Evolutionary conservation across 2,888 invertebrate species (phyloP).

Genomic region (Linyphia triangularis): DNA sequence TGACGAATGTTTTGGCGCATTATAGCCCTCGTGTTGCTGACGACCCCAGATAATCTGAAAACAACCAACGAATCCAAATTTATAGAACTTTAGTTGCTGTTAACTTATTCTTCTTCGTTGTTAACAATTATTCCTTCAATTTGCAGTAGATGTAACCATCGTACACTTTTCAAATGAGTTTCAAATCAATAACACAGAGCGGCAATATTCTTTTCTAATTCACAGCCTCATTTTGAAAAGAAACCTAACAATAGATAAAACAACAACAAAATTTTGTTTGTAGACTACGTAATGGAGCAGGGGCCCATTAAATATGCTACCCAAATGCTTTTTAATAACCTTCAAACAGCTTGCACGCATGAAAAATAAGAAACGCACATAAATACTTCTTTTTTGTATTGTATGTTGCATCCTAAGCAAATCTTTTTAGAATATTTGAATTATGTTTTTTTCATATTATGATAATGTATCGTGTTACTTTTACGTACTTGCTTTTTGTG

Average conservation of each 20-base stretch:
- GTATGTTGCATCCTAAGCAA: too few species aligned
- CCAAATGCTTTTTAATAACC: background rate
- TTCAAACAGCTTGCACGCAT: background rate
- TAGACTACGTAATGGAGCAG: background rate
- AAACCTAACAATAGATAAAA: background rate
- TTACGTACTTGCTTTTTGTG: too few species aligned
- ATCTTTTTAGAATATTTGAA: too few species aligned
- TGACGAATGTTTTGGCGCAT: too few species aligned
- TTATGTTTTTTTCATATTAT: too few species aligned
- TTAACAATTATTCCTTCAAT: too few species aligned
- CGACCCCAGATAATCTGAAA: too few species aligned
- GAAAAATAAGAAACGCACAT: background rate
- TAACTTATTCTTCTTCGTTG: too few species aligned
- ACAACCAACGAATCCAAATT: too few species aligned
- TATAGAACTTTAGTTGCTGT: too few species aligned
- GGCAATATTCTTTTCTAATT: background rate
- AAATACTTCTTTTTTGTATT: background rate
- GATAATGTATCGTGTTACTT: too few species aligned
- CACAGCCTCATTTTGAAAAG: background rate
- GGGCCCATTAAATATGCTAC: background rate
- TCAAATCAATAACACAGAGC: background rate
- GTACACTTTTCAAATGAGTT: background rate
- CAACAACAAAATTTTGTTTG: background rate
- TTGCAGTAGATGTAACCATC: background rate
- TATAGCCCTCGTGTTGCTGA: too few species aligned